A percentile compares a stretch with the other conserved stretches of the same genome.
phyloP scores from a whole-genome alignment of 2,113 vertebrate species.

The Dissostichus mawsoni region DNA sequence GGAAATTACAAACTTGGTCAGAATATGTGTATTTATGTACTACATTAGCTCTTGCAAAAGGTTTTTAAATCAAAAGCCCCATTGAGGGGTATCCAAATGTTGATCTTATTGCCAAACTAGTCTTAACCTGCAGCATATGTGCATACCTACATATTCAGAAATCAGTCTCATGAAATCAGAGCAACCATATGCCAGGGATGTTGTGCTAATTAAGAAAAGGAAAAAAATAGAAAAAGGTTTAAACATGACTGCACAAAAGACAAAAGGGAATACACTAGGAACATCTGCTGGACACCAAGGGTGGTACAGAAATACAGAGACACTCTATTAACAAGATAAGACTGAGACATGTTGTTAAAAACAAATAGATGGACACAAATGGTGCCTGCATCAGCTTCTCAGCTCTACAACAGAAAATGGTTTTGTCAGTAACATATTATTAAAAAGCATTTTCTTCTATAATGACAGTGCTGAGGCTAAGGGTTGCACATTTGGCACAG shows the following conservation, averaged over 20 bases:
- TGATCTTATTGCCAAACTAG: not conserved
- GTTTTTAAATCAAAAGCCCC: too few relatives aligned
- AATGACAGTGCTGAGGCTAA: not conserved
- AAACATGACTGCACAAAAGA: not conserved
- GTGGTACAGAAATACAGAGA: not conserved
- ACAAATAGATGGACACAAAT: not conserved
- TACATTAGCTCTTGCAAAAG: not conserved
- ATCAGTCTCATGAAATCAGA: not conserved
- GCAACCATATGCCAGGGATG: not conserved
- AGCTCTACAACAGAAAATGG: not conserved
- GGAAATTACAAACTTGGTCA: not conserved
- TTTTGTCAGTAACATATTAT: not conserved
- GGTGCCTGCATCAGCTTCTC: not conserved
- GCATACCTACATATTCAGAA: not conserved
- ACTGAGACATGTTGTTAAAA: constrained; percentile 1
- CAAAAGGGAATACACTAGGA: not conserved
- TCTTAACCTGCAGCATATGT: too few relatives aligned
- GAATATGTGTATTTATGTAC: not conserved
- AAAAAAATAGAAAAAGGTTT: too few relatives aligned
- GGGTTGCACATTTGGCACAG: not conserved
- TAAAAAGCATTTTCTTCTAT: not conserved
- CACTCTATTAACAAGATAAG: not conserved
- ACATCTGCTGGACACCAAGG: not conserved
- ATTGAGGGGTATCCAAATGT: too few relatives aligned
- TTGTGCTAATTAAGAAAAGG: not conserved